phyloP scores from a whole-genome alignment of 2,113 vertebrate species.

The Anser cygnoides region DNA sequence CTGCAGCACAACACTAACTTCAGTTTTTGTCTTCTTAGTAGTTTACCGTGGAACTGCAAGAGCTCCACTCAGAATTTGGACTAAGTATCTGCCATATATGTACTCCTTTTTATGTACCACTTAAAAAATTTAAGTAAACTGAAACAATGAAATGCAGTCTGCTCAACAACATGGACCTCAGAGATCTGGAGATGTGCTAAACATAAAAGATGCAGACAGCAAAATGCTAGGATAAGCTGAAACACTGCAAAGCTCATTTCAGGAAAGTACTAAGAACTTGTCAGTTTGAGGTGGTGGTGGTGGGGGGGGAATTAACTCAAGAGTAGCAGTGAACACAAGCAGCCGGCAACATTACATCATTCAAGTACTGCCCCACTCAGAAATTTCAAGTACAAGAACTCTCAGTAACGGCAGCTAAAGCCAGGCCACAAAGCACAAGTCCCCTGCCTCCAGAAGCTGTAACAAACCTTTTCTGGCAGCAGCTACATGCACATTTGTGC shows the following conservation, averaged over 20 bases:
- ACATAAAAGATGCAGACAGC: neutral
- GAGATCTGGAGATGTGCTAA: neutral
- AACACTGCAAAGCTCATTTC: neutral
- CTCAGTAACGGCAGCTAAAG: neutral
- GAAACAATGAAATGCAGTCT: neutral
- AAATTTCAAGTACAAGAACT: neutral
- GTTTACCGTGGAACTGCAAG: neutral
- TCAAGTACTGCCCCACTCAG: neutral
- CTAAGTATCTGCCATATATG: neutral
- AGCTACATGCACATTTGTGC: neutral
- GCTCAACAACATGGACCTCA: neutral
- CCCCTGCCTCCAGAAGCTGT: neutral
- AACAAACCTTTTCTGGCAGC: neutral
- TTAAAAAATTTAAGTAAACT: neutral
- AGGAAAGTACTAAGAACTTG: neutral
- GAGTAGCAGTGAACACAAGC: neutral
- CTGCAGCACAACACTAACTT: neutral
- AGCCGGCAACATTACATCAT: neutral
- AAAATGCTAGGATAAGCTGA: neutral
- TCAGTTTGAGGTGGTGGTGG: neutral
- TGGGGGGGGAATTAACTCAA: neutral
- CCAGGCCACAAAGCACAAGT: neutral
- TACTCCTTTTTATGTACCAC: neutral
- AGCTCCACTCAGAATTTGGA: neutral
- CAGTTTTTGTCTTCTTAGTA: neutral